Base-by-base conservation (phyloP, 2,888 invertebrate species). In the Itoplectis maculator region DNA sequence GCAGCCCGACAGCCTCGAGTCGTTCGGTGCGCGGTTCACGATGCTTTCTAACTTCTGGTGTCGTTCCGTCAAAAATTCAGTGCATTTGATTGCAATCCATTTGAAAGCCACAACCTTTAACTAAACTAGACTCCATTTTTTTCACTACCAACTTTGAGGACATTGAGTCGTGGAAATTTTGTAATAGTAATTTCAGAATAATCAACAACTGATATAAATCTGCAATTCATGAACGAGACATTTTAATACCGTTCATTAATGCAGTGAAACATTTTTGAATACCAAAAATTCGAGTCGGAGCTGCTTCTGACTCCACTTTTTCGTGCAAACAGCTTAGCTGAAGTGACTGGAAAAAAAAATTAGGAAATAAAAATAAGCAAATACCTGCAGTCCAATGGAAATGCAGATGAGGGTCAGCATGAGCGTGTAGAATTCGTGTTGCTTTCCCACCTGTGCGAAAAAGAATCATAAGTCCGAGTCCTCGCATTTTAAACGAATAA, bases 351-450 rank as follows among this genome's bases (percentile, higher is more conserved):
- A 23, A 0, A 54, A 56, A 47, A 13, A 13, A 15, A 45, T n/a
- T n/a, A n/a, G n/a, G n/a, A 56, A 13, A 20, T n/a, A 42, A 40
- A 51, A 49, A 49, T 13, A 59, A 42, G 65, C 29, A 73, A 77
- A 92, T 93, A 98, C 97, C 96, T 98, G 98, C 83, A 98, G 93
- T 29, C 96, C 95, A 82, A 98, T 97, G 8, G 97, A 98, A 42
- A 96, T 94, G 68, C 96, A 95, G 84, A 98, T 97, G 74, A 98
- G 94, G 15, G 95, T 95, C 13, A 98, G 93, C 94, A 98, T 96
- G 47, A 97, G 93, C 54, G 95, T 95, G 92, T 97, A 98, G 93
- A 98, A 98, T 93, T 97, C 97, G 92, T 98, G 97, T 89, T 96
- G 95, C 54, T 96, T 95, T 5, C 97, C 97, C 47, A 96, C 96